Evolutionary conservation across 1,140 invertebrate genomes (phyloP), one percentile per base, ranked within the genome.

Genomic region (Achatina immaculata): DNA sequence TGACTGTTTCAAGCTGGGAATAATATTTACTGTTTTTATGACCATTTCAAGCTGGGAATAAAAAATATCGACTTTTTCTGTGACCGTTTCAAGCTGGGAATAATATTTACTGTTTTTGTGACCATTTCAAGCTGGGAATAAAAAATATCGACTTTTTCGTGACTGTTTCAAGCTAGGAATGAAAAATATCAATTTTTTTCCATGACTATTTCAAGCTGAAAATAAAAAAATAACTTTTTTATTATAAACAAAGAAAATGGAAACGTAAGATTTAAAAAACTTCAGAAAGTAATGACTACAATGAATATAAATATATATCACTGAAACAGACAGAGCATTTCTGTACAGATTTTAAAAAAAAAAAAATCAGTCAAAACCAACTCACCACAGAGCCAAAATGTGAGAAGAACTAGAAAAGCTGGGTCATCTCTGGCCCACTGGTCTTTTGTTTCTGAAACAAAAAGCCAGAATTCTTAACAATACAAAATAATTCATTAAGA

Each of bases 351-450:
- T n/a, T n/a, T n/a, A n/a, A n/a, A n/a, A n/a, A n/a, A n/a, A n/a
- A n/a, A n/a, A 55, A 55, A 3, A 55, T 21, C 48, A 55, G 16
- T 55, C 19, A 55, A 21, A 14, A 6, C 21, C 43, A 48, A 93
- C 94, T 93, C 94, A 96, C 95, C 93, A 90, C 95, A 95, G 62
- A 99, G 91, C 94, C 96, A 97, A 86, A 95, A 93, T 81, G 95
- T 94, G 24, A 99, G 92, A 69, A 99, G 92, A 43, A 99, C 97
- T 81, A 99, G 92, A 93, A 99, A 99, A 80, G 98, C 98, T 77
- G 98, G 98, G 93, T 99, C 98, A 93, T 99, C 98, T 92, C 98
- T 94, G 0, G 98, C 98, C 94, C 98, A 99, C 92, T 99, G 98
- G 85, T 97, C 96, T 92, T 99, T 99, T 81, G 97, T 98, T 93